phyloP scores from a whole-genome alignment of 1,140 invertebrate species.

The Micrasema minimum region DNA sequence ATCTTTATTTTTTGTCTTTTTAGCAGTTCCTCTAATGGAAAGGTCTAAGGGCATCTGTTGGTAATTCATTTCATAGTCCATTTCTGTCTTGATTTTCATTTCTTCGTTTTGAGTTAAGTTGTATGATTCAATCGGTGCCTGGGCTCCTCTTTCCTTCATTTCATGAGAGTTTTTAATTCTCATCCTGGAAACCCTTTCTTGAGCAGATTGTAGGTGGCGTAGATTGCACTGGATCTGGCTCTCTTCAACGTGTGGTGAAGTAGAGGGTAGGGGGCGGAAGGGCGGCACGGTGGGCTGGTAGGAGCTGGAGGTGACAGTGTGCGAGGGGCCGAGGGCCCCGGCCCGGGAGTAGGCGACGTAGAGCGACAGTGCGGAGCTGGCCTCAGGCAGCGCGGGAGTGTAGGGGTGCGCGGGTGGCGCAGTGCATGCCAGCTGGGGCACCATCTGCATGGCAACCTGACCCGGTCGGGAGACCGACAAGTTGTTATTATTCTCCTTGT shows the following conservation, averaged over 20 bases:
- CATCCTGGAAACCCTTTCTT: too few species aligned
- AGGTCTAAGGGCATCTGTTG: conserved; percentile 89
- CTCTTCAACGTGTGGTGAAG: too few species aligned
- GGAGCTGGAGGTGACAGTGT: neutral
- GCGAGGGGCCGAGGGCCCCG: neutral
- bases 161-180: neutral
- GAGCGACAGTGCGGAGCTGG: neutral
- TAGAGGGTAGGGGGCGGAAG: too few species aligned
- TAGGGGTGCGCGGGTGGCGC: conserved; percentile 5
- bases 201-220: too few species aligned
- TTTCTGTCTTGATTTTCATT: too few species aligned
- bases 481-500: conserved; percentile 24
- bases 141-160: neutral
- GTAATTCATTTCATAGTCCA: too few species aligned
- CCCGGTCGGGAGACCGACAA: neutral
- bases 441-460: conserved; percentile 4
- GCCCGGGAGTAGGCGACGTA: neutral
- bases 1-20: too few species aligned
- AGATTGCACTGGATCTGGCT: too few species aligned
- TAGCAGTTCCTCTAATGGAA: too few species aligned
- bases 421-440: conserved; percentile 4
- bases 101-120: neutral
- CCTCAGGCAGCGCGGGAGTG: conserved; percentile 2
- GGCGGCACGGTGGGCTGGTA: neutral
- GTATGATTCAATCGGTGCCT: too few species aligned